Base-by-base conservation (phyloP, 2,113 vertebrate genomes). In the Gasterosteus aculeatus region DNA sequence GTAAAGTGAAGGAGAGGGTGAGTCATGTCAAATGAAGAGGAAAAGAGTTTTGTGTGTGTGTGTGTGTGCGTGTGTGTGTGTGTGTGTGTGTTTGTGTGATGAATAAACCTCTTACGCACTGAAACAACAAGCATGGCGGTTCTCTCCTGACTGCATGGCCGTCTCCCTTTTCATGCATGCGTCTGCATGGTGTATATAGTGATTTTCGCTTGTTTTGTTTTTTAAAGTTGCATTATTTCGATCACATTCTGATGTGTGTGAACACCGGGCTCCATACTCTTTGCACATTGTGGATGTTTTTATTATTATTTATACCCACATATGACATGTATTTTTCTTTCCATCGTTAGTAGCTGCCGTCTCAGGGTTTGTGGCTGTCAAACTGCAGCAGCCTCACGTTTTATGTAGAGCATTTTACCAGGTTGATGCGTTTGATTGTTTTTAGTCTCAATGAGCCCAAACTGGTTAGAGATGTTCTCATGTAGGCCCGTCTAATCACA, bases 101-200 rank as follows among this genome's bases (percentile, higher is more conserved):
- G 75, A 38, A 38, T 38, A 38, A 38, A 38, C 14, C n/a, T n/a
- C 56, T 72, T 64, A 84, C 64, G 76, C 79, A 77, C 87, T 80
- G 82, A 86, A 81, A 84, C 88, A 85, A 85, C 82, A 89, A 86
- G 85, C 87, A 89, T 62, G 46, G 76, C 83, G 69, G 80, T 87
- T 73, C 58, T 81, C 78, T 77, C 69, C 82, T 85, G 59, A 88
- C 68, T 92, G 92, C 92, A 93, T 93, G 91, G 82, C 85, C 58
- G 66, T 72, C 71, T 53, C 87, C 88, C 80, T 79, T 74, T 74
- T 87, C 82, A 88, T 89, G 91, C 92, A 92, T 92, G 91, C 56
- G 10, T 87, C 78, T 89, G 91, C 92, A 92, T 90, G 90, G 46
- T 26, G 22, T 83, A 71, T 78, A 76, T 46, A 74, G 70, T 75